A percentile compares a stretch with the other conserved stretches of the same genome.
These are phyloP conservation scores for Apeira syringaria DNA, from an alignment of 2,888 invertebrate genomes.

Conservation along the genomic window DNA sequence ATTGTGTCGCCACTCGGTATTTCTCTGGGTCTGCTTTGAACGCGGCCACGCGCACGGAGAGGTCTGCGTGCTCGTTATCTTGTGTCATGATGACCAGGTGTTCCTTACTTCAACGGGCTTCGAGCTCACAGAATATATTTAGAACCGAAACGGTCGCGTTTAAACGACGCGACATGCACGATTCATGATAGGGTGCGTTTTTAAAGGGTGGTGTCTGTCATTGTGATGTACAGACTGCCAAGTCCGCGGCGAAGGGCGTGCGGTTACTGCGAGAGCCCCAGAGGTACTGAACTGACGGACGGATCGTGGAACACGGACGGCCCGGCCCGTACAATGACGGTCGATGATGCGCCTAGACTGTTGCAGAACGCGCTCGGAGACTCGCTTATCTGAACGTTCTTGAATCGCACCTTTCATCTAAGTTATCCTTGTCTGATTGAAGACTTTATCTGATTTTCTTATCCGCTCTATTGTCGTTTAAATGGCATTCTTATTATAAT, in stretches of 20 bases:
- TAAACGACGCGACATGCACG: constrained; percentile 35
- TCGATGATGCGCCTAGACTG: constrained; percentile 71
- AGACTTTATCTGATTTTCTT: no score
- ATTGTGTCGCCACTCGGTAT: constrained; percentile 82
- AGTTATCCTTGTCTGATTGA: no score
- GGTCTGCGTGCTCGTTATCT: constrained; percentile 58
- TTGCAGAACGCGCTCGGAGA: constrained; percentile 45
- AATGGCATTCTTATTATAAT: no score
- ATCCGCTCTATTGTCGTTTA: not conserved
- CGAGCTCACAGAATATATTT: constrained; percentile 1
- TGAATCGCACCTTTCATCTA: constrained; percentile 19
- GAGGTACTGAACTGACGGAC: constrained; percentile 65
- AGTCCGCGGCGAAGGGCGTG: constrained; percentile 39
- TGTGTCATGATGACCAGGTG: constrained; percentile 60
- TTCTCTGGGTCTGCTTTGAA: constrained; percentile 85
- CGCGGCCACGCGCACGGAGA: constrained; percentile 79
- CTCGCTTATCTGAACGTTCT: constrained; percentile 49
- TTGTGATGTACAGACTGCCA: constrained; percentile 29
- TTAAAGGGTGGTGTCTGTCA: constrained; percentile 54
- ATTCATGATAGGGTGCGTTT: constrained; percentile 39
- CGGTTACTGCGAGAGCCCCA: constrained; percentile 40
- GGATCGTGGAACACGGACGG: constrained; percentile 44
- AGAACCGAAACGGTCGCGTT: constrained; percentile 9
- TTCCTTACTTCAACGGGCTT: constrained; percentile 12
- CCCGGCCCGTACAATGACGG: constrained; percentile 37